Conservation (phyloP, 92 coral and sea anemone genomes). For the Muricea muricata region DNA sequence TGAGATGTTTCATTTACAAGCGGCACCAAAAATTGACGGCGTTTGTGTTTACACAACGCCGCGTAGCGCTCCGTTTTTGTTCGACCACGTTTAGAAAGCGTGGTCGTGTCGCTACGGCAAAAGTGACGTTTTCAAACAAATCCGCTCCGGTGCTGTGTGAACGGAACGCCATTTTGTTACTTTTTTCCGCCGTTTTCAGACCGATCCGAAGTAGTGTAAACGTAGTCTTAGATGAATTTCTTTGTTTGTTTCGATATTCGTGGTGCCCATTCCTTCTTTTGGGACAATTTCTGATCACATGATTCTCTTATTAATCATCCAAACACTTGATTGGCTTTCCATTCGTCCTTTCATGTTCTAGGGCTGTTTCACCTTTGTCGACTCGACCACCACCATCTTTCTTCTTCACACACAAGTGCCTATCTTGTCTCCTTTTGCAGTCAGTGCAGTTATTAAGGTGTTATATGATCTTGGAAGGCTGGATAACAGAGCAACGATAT, state of each 20-base stretch:
- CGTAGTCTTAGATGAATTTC: conserved; percentile 32
- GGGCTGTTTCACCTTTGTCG: background rate
- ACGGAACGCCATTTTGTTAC: too few species aligned
- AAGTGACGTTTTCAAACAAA: too few species aligned
- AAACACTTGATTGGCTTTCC: conserved; percentile 45
- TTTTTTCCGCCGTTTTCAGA: too few species aligned
- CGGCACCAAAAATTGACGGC: too few species aligned
- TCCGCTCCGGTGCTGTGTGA: too few species aligned
- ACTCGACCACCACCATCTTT: background rate
- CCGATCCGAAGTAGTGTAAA: too few species aligned
- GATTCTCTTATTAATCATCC: conserved; percentile 55
- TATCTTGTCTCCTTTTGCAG: conserved; percentile 27
- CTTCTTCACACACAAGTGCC: conserved; percentile 14
- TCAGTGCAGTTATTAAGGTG: conserved; percentile 21
- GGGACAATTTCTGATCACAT: conserved; percentile 61
- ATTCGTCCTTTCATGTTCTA: conserved; percentile 12
- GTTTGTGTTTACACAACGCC: too few species aligned
- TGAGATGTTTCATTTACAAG: too few species aligned
- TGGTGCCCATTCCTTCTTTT: background rate
- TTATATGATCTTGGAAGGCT: conserved; percentile 26
- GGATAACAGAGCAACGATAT: conserved; percentile 6
- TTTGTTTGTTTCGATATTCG: background rate
- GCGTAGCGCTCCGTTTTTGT: too few species aligned
- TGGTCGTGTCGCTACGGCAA: too few species aligned
- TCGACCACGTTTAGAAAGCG: too few species aligned